Percentiles rank a stretch among this genome's conserved stretches.
Conservation (phyloP, 2,888 invertebrate genomes). For the Nomada fabriciana region DNA sequence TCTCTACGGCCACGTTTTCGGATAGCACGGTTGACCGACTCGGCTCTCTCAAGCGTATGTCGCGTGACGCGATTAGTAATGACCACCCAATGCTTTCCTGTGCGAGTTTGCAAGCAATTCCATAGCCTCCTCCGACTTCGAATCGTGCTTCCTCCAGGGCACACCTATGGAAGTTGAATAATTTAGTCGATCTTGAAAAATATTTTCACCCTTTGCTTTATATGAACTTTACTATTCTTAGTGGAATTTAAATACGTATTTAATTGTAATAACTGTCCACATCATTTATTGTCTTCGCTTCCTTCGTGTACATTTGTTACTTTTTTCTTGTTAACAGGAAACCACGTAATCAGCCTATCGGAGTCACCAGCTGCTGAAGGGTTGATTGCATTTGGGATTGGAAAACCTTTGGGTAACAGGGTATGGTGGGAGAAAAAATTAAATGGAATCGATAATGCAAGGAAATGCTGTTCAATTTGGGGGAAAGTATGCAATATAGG, state of each 20-base stretch:
- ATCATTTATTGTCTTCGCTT: too few relatives aligned
- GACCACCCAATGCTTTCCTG: slow-evolving; percentile 9
- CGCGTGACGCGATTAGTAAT: slow-evolving; percentile 51
- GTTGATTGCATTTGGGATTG: slow-evolving; percentile 6
- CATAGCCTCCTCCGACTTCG: background rate
- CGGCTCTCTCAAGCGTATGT: slow-evolving; percentile 30
- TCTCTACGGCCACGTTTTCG: slow-evolving; percentile 37
- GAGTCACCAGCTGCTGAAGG: slow-evolving; percentile 10
- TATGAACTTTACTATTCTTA: too few relatives aligned
- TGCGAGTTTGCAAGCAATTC: slow-evolving; percentile 17
- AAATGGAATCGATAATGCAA: background rate
- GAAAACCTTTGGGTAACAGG: background rate
- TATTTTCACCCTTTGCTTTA: background rate
- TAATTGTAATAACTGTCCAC: too few relatives aligned
- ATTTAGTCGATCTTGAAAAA: background rate
- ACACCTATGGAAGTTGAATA: background rate
- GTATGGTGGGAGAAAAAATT: background rate
- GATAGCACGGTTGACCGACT: slow-evolving; percentile 42
- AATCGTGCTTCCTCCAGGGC: slow-evolving; percentile 2
- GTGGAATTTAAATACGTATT: too few relatives aligned
- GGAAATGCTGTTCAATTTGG: slow-evolving; percentile 1
- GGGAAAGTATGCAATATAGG: background rate
- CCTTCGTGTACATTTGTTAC: too few relatives aligned
- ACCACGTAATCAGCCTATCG: background rate
- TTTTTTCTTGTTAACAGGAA: background rate